A percentile compares a stretch with the other conserved stretches of the same genome.
Conservation (phyloP, 2,888 invertebrate species). For the Chymomyza caudatula region DNA sequence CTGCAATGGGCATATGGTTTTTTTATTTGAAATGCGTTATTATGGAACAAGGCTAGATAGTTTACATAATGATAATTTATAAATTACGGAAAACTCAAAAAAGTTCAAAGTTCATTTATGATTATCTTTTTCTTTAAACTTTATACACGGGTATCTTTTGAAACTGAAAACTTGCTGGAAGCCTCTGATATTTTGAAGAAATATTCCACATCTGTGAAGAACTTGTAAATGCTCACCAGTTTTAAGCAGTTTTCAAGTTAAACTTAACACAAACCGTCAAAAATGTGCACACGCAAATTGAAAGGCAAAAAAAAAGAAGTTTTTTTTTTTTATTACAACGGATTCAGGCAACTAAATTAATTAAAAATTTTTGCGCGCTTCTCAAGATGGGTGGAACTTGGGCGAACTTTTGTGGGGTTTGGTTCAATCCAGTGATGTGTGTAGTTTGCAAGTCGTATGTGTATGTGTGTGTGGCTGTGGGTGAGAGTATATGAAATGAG, state of each 20-base stretch:
- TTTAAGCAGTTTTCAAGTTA: not conserved
- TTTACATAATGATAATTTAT: too few species aligned
- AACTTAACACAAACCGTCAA: not conserved
- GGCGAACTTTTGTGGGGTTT: not conserved
- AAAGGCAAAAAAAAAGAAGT: not conserved
- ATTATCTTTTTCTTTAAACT: too few species aligned
- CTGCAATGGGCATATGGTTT: too few species aligned
- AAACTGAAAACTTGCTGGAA: too few species aligned
- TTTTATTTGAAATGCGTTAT: too few species aligned
- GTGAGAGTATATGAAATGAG: constrained; percentile 29
- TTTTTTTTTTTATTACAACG: constrained; percentile 24
- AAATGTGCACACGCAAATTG: not conserved
- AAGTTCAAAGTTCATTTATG: too few species aligned
- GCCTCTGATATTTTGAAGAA: not conserved
- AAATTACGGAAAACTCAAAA: too few species aligned
- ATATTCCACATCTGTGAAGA: not conserved
- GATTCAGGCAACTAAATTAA: constrained; percentile 54
- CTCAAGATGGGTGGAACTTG: not conserved
- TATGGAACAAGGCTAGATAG: too few species aligned
- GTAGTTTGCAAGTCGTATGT: not conserved
- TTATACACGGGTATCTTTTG: too few species aligned
- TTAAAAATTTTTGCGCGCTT: constrained; percentile 47
- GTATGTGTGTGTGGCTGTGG: constrained; percentile 12
- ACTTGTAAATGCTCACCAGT: not conserved
- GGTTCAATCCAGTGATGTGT: not conserved